phyloP scores from a whole-genome alignment of 2,888 invertebrate genomes.

The Dermolepida albohirtum region DNA sequence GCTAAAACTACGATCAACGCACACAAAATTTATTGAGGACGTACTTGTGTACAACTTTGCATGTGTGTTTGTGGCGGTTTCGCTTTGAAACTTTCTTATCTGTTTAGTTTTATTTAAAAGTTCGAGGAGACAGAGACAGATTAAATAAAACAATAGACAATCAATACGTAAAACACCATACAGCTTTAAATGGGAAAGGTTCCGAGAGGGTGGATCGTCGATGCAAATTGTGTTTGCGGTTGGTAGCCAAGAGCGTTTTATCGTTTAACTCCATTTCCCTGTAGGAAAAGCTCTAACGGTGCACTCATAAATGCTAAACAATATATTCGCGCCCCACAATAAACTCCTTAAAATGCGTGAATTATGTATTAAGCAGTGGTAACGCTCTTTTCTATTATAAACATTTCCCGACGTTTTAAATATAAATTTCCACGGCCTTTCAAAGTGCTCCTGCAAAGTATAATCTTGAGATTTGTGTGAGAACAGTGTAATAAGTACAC shows the following conservation, averaged over 20 bases:
- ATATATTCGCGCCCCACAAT: conserved; percentile 52
- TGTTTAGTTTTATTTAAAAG: conserved; percentile 19
- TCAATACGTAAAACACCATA: conserved; percentile 28
- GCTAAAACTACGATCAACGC: conserved; percentile 7
- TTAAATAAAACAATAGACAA: conserved; percentile 35
- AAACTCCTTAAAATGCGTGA: conserved; percentile 54
- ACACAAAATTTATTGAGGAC: conserved; percentile 17
- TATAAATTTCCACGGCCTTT: conserved; percentile 30
- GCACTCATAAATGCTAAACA: conserved; percentile 55
- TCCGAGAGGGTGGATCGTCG: conserved; percentile 50
- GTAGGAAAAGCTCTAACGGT: conserved; percentile 53
- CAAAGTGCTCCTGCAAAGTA: conserved; percentile 16
- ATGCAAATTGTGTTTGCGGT: conserved; percentile 59
- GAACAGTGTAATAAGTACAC: conserved; percentile 3
- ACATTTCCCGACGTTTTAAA: conserved; percentile 44
- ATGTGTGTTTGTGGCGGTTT: conserved; percentile 6
- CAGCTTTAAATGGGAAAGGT: conserved; percentile 40
- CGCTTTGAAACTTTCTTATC: conserved; percentile 26
- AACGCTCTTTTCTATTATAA: conserved; percentile 47
- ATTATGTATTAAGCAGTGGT: conserved; percentile 53
- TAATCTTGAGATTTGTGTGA: conserved; percentile 18
- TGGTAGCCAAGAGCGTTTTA: conserved; percentile 56
- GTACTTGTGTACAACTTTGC: not conserved
- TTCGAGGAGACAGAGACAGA: conserved; percentile 9
- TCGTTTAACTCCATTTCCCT: conserved; percentile 58